A percentile compares a stretch with the other conserved stretches of the same genome.
These are phyloP conservation scores for Oscheius sp. DNA, from an alignment of 2,888 invertebrate species.

Conservation along the genomic window DNA sequence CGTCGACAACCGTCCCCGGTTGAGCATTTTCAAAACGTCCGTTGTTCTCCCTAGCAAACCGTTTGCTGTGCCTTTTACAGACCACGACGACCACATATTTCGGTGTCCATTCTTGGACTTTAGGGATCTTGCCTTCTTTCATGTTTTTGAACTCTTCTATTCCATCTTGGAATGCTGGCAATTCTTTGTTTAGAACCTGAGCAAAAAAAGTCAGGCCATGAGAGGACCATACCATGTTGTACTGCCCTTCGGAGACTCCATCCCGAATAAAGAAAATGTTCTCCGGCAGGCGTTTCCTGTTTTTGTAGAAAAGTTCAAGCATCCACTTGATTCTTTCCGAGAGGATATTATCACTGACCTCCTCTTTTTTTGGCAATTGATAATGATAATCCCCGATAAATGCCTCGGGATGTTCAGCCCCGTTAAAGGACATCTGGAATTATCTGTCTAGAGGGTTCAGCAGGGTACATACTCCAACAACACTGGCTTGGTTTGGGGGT, in stretches of 20 bases:
- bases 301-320: slow-evolving; percentile 34
- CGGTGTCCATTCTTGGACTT: slow-evolving; percentile 42
- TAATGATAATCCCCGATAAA: slow-evolving; percentile 57
- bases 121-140: not conserved
- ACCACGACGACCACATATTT: slow-evolving; percentile 57
- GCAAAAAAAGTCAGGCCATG: not conserved
- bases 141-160: slow-evolving; percentile 1
- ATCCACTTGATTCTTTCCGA: slow-evolving; percentile 42
- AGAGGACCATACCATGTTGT: slow-evolving; percentile 38
- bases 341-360: slow-evolving; percentile 40
- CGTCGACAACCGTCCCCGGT: slow-evolving; percentile 55
- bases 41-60: slow-evolving; percentile 41
- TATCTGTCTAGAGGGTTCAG: not conserved
- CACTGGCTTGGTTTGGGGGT: slow-evolving; percentile 33
- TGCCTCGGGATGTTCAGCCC: not conserved
- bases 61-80: slow-evolving; percentile 61
- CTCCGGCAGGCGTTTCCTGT: slow-evolving; percentile 38
- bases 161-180: slow-evolving; percentile 40
- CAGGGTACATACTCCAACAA: slow-evolving; percentile 43
- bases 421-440: slow-evolving; percentile 27
- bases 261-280: slow-evolving; percentile 48
- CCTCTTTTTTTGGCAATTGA: slow-evolving; percentile 44
- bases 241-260: slow-evolving; percentile 58
- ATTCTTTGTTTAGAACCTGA: slow-evolving; percentile 41
- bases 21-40: slow-evolving; percentile 41